These are phyloP conservation scores for Acanthosoma haemorrhoidale DNA, from an alignment of 2,888 invertebrate genomes.

Conservation along the genomic window DNA sequence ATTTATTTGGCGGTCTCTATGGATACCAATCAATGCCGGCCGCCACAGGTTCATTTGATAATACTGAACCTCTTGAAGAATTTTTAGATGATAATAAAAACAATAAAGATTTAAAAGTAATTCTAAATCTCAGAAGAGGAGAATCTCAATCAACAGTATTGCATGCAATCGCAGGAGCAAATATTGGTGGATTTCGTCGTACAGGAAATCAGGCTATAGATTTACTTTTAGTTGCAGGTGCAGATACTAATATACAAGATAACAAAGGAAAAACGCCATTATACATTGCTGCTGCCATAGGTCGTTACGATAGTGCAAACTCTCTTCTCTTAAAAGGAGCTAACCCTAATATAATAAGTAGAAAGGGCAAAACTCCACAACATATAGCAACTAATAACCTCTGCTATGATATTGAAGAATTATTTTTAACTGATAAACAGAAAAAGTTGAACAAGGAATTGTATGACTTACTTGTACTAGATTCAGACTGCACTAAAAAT, in stretches of 20 bases:
- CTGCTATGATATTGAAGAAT: conserved; percentile 14
- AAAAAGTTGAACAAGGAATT: not conserved
- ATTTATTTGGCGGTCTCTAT: too few relatives aligned
- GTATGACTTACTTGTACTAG: not conserved
- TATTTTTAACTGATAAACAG: not conserved
- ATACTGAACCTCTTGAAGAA: conserved; percentile 4
- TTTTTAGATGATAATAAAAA: conserved; percentile 17
- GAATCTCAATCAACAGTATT: conserved; percentile 17
- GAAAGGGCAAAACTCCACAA: conserved; percentile 19
- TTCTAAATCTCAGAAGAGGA: conserved; percentile 16
- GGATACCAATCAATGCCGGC: too few relatives aligned
- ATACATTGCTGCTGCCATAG: conserved; percentile 13
- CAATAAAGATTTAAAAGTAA: conserved; percentile 18
- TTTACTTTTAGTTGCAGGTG: conserved; percentile 19
- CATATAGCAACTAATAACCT: conserved; percentile 9
- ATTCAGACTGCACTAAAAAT: not conserved
- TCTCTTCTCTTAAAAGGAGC: conserved; percentile 11
- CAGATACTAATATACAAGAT: conserved; percentile 16
- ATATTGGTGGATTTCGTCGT: conserved; percentile 15
- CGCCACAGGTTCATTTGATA: not conserved
- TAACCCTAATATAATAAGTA: conserved; percentile 4
- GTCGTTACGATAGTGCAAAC: conserved; percentile 13
- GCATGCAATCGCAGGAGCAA: conserved; percentile 19
- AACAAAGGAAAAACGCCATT: conserved; percentile 17
- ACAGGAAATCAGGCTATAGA: conserved; percentile 15